These are phyloP conservation scores for Kryptolebias ocellatus DNA, from an alignment of 2,797 vertebrate genomes.

Conservation along the genomic window DNA sequence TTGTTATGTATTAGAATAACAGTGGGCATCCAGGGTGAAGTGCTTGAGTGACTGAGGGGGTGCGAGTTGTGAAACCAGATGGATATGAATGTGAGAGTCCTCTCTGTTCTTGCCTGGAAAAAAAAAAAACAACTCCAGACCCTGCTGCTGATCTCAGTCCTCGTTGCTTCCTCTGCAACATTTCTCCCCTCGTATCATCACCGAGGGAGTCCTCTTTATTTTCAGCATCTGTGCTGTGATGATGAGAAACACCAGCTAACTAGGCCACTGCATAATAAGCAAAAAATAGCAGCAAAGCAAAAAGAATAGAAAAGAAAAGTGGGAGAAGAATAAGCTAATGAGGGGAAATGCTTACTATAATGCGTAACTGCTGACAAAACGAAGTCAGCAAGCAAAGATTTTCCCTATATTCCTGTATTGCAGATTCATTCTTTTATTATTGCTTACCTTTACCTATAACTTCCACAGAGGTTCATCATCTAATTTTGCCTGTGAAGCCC, in stretches of 20 bases:
- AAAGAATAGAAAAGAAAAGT: constrained; percentile 35
- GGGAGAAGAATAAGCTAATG: constrained; percentile 36
- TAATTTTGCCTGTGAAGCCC: constrained; percentile 52
- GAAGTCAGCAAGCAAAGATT: constrained; percentile 70
- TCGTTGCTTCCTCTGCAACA: constrained; percentile 61
- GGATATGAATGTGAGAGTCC: constrained; percentile 55
- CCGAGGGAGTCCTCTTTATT: constrained; percentile 71
- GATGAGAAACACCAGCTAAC: constrained; percentile 78
- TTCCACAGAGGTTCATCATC: constrained; percentile 54
- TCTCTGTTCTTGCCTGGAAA: constrained; percentile 42
- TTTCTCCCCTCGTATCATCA: constrained; percentile 43
- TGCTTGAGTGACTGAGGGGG: constrained; percentile 57
- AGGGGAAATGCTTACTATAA: constrained; percentile 50
- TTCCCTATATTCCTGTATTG: constrained; percentile 57
- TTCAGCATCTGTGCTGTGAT: constrained; percentile 74
- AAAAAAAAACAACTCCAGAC: constrained; percentile 38
- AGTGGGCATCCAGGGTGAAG: constrained; percentile 56
- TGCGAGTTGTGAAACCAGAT: constrained; percentile 60
- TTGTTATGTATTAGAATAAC: constrained; percentile 39
- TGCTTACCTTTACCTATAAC: constrained; percentile 61
- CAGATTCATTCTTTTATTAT: constrained; percentile 68
- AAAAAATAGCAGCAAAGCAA: constrained; percentile 66
- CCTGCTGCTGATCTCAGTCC: constrained; percentile 39
- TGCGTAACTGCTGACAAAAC: constrained; percentile 70
- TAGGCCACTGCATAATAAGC: constrained; percentile 82